A percentile compares a stretch with the other conserved stretches of the same genome.
These are phyloP conservation scores for Eupithecia insigniata DNA, from an alignment of 2,888 invertebrate genomes.

Conservation along the genomic window DNA sequence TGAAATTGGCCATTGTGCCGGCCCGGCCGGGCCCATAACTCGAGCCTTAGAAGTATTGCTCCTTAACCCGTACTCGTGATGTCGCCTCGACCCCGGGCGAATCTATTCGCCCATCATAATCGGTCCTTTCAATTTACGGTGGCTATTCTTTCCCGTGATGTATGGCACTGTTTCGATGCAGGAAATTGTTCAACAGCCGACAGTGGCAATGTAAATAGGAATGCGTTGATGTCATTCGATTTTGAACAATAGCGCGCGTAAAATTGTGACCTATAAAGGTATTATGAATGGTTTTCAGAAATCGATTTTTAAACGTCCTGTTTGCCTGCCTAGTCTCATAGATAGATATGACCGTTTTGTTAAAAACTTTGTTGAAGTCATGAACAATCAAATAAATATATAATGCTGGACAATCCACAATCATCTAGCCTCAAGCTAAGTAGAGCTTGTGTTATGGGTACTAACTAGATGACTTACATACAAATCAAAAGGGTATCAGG, in stretches of 20 bases:
- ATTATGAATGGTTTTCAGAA: not conserved
- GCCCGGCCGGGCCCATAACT: constrained; percentile 73
- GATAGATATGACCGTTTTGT: not conserved
- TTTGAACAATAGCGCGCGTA: not conserved
- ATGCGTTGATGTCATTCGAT: constrained; percentile 24
- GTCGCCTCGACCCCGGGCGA: constrained; percentile 76
- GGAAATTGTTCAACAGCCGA: constrained; percentile 32
- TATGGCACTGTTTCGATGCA: constrained; percentile 54
- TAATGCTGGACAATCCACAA: too few species aligned
- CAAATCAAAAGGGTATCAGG: too few species aligned
- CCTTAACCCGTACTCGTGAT: constrained; percentile 80
- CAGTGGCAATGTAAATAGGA: not conserved
- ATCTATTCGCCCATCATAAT: constrained; percentile 82
- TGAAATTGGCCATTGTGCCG: constrained; percentile 81
- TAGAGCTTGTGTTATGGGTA: too few species aligned
- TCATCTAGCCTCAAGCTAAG: too few species aligned
- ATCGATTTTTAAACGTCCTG: not conserved
- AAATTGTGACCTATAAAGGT: not conserved
- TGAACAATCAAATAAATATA: too few species aligned
- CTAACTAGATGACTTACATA: too few species aligned
- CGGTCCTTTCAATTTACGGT: constrained; percentile 80
- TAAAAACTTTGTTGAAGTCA: not conserved
- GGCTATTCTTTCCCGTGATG: constrained; percentile 71
- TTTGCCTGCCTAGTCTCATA: not conserved
- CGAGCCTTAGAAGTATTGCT: constrained; percentile 72